Base-by-base conservation (phyloP, 1,140 invertebrate species). In the Meloidogyne floridensis region DNA sequence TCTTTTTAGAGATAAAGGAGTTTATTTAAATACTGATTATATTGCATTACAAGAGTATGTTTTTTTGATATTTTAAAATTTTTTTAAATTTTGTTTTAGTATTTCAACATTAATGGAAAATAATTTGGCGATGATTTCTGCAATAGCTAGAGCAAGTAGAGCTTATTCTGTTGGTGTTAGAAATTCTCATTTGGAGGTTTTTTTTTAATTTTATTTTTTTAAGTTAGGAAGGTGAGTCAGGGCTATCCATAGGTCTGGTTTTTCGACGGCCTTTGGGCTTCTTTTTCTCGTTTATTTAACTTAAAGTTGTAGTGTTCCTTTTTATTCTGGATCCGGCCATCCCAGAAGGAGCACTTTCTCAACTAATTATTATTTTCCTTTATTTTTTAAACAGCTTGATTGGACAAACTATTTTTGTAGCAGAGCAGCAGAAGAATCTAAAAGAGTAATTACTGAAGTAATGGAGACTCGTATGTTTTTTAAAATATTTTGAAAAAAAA, bases 121-220 rank as follows among this genome's bases (percentile, higher is more conserved):
- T 42, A 84, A 84, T 72, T 65, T 88, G 75, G 87, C 71, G 10
- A 87, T 88, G 88, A 18, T 83, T 69, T 73, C 87, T 10, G 72
- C 80, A 15, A 86, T 89, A 73, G 86, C 88, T 32, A 83, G 88
- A 0, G 81, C 89, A 11, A 87, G 87, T 71, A 81, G 88, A 70
- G 89, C 88, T 7, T 89, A 90, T 77, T 87, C 88, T 10, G 85
- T 89, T 69, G 88, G 88, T 13, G 82, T 89, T 11, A 72, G 86
- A 20, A 85, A 85, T 81, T 76, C 84, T 13, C 87, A 89, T 53
- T 65, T 78, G 59, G 84, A 85, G 76, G 84, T 84, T n/a, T 56
- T 47, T 65, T 69, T 69, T 51, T n/a, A 77, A 53, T 13, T 71
- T 72, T 9, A 42, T 32, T 47, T 47, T 47, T 47, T 47, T 7